Conservation (phyloP, 2,797 vertebrate genomes). For the Sebastiscus tertius region DNA sequence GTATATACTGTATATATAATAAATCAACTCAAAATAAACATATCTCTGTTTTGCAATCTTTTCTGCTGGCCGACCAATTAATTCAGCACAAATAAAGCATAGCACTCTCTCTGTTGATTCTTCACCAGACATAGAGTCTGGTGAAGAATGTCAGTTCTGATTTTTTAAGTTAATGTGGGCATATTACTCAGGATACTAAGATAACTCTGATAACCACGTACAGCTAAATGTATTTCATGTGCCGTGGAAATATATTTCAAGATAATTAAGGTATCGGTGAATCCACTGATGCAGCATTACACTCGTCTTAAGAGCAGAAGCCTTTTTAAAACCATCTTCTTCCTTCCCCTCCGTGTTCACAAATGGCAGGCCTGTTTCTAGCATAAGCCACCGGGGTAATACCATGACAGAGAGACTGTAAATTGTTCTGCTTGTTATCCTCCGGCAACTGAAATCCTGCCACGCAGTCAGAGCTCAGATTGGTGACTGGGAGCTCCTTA, state of each 20-base stretch:
- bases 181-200: not conserved
- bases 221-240: not conserved
- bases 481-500: conserved; percentile 71
- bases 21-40: fast-evolving
- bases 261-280: conserved; percentile 27
- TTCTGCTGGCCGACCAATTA: not conserved
- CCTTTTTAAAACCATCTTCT: conserved; percentile 20
- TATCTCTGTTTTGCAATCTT: not conserved
- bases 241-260: conserved; percentile 1
- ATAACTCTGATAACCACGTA: not conserved
- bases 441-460: conserved; percentile 73
- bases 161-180: not conserved
- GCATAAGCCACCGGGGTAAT: conserved; percentile 61
- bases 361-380: conserved; percentile 54
- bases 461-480: conserved; percentile 66
- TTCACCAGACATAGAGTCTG: no score
- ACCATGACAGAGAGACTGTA: conserved; percentile 71
- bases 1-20: no score
- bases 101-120: not conserved
- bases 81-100: not conserved
- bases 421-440: conserved; percentile 80
- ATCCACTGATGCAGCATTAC: conserved; percentile 15
- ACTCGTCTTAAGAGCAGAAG: conserved; percentile 16
- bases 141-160: not conserved
- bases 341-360: conserved; percentile 29